Evolutionary conservation across 2,888 invertebrate genomes (phyloP).

Genomic region (Lingula anatina): DNA sequence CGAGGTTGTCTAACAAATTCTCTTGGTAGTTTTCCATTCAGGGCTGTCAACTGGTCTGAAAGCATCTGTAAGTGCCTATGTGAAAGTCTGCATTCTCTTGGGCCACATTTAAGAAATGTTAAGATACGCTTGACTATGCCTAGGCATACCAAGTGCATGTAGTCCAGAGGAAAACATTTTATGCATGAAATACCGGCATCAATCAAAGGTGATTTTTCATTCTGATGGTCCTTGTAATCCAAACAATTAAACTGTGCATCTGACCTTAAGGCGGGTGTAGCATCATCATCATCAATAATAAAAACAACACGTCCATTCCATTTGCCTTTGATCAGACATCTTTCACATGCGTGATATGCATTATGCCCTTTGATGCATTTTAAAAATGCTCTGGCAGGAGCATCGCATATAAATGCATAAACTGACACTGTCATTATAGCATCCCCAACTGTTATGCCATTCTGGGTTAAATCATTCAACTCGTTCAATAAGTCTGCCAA

Average conservation of each 20-base stretch:
- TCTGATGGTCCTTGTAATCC: conserved; percentile 8
- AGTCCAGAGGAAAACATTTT: conserved; percentile 14
- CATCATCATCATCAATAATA: no score
- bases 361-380: conserved; percentile 10
- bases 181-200: conserved; percentile 7
- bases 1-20: conserved; percentile 32
- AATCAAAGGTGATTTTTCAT: conserved; percentile 7
- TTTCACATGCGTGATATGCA: conserved; percentile 10
- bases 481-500: conserved; percentile 6
- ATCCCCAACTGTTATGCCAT: neutral
- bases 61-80: conserved; percentile 2
- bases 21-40: conserved; percentile 9
- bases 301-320: conserved; percentile 2
- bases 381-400: conserved; percentile 12
- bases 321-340: conserved; percentile 2
- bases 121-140: conserved; percentile 36
- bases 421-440: neutral
- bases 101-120: conserved; percentile 20
- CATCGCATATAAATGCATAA: conserved; percentile 13
- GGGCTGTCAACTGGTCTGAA: conserved; percentile 6
- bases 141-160: conserved; percentile 36
- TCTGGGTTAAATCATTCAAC: neutral
- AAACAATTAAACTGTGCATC: conserved; percentile 2
- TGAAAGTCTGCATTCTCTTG: conserved; percentile 8
- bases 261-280: neutral